phyloP scores from a whole-genome alignment of 2,888 invertebrate species.

The Cerceris ruficornis region DNA sequence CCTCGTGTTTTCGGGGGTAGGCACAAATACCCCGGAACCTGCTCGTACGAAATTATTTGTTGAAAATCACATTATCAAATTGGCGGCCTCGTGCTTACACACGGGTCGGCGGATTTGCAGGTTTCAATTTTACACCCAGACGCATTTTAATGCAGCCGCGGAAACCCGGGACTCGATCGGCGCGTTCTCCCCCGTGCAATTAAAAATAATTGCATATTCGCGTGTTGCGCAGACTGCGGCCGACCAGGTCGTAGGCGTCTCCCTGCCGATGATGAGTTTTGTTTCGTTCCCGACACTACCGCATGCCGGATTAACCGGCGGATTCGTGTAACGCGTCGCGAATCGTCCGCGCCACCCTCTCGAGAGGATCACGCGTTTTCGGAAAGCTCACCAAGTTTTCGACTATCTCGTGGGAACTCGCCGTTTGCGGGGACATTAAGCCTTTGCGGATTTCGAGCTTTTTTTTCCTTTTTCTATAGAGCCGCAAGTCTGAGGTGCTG shows the following conservation, averaged over 20 bases:
- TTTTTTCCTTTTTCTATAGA: too few species aligned
- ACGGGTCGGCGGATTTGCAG: conserved; percentile 46
- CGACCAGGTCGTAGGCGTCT: conserved; percentile 8
- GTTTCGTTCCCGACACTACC: conserved; percentile 31
- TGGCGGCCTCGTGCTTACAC: conserved; percentile 15
- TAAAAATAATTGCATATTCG: conserved; percentile 67
- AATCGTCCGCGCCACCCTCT: background rate
- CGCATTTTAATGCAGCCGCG: conserved; percentile 66
- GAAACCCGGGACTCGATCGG: conserved; percentile 58
- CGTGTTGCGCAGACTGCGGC: conserved; percentile 32
- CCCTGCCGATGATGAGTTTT: conserved; percentile 35
- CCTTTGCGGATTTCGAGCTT: too few species aligned
- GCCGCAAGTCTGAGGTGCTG: too few species aligned
- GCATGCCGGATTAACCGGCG: conserved; percentile 22
- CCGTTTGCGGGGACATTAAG: too few species aligned
- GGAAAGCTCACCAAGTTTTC: too few species aligned
- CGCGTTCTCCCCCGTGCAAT: conserved; percentile 53
- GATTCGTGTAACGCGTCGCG: background rate
- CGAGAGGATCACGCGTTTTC: too few species aligned
- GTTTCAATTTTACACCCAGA: conserved; percentile 68
- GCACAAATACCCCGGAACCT: conserved; percentile 1
- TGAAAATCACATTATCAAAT: conserved; percentile 64
- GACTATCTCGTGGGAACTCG: too few species aligned
- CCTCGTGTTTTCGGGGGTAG: conserved; percentile 33
- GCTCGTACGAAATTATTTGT: conserved; percentile 60